Base-by-base conservation (phyloP, 2,797 vertebrate species). In the Furcifer pardalis region DNA sequence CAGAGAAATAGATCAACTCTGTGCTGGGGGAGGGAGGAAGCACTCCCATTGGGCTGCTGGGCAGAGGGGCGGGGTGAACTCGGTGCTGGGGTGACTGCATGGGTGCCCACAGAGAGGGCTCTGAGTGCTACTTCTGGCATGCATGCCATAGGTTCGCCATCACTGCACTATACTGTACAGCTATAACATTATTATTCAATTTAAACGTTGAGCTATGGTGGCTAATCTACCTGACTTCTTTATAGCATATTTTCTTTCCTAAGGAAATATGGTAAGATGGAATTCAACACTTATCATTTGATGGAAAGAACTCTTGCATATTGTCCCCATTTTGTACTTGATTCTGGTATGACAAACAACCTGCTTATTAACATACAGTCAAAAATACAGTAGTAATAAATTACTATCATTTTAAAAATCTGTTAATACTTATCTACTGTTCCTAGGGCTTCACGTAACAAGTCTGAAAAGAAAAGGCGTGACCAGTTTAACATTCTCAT, bases 401-500 rank as follows among this genome's bases (percentile, higher is more conserved):
- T 60, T 21, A 69, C 30, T 69, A 27, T 32, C 12, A 19, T 56
- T 56, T 56, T 56, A 19, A 19, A 23, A 32, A 4, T 44, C 19
- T 66, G 19, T 59, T 35, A n/a, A 27, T n/a, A 44, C 1, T 10
- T 80, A 81, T 68, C 79, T 84, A 79, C 13, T 87, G 12, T 92
- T 94, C 87, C n/a, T 87, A 97, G 97, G 96, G 96, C 96, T 91
- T 97, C 96, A 0, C 94, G 96, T 91, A 97, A 97, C 91, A 97
- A 96, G 92, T 97, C 97, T 92, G 97, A 97, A 93, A 97, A 97
- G 93, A 97, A 97, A 88, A 96, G 96, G 83, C 95, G 97, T 0
- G 96, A 97, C 92, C 97, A 97, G 90, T 97, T 97, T 93, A 97
- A 97, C 93, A 93, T 97, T 87, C 97, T 97, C 90, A 97, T 97